These are phyloP conservation scores for Drosophila asahinai DNA, from an alignment of 1,140 invertebrate genomes.

Conservation along the genomic window DNA sequence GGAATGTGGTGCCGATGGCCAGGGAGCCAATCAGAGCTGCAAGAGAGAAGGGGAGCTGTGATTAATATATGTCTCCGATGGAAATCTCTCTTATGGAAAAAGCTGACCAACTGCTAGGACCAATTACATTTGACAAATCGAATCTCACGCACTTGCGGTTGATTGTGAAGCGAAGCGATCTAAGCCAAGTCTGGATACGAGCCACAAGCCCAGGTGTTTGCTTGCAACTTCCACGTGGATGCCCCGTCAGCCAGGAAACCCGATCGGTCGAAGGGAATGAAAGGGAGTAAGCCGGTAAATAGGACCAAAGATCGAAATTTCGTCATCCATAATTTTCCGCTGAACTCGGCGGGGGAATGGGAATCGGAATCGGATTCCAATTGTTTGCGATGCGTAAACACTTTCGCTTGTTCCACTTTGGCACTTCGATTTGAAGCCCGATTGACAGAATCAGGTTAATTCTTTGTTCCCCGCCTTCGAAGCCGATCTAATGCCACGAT, in stretches of 20 bases:
- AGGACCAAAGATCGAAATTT: slow-evolving; percentile 18
- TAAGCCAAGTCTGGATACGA: slow-evolving; percentile 5
- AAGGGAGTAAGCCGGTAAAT: background rate
- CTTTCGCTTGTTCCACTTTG: slow-evolving; percentile 56
- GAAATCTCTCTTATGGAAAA: background rate
- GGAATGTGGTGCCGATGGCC: slow-evolving; percentile 95
- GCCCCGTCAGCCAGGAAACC: slow-evolving; percentile 12
- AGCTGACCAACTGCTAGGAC: slow-evolving; percentile 8
- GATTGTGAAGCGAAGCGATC: slow-evolving; percentile 63
- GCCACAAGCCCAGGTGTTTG: slow-evolving; percentile 25
- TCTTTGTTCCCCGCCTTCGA: slow-evolving; percentile 60
- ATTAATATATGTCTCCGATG: background rate
- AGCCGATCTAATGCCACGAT: slow-evolving; percentile 64
- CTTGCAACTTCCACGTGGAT: slow-evolving; percentile 37
- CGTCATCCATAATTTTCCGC: slow-evolving; percentile 32
- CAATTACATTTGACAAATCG: slow-evolving; percentile 55
- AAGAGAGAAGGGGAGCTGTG: background rate
- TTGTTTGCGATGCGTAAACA: slow-evolving; percentile 43
- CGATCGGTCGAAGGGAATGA: background rate
- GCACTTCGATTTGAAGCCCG: slow-evolving; percentile 48
- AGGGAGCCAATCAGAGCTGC: slow-evolving; percentile 95
- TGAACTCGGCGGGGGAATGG: slow-evolving; percentile 21
- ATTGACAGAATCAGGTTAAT: slow-evolving; percentile 74
- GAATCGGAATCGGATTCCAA: slow-evolving; percentile 2
- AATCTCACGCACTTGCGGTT: slow-evolving; percentile 71